phyloP scores from a whole-genome alignment of 2,888 invertebrate genomes.

The Deroplatys truncata region DNA sequence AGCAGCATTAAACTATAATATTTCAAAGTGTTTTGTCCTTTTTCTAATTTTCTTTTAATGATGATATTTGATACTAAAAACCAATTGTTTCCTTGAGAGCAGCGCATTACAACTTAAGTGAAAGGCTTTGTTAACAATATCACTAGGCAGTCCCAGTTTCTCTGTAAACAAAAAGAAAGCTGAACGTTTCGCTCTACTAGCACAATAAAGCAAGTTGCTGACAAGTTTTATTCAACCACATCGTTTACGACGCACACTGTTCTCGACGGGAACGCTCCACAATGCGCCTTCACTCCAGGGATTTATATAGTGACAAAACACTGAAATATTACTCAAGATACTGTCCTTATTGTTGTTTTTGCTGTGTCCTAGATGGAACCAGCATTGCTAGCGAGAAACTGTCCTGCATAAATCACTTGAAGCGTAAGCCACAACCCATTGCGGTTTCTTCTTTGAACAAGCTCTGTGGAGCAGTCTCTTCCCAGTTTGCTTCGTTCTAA shows the following conservation, averaged over 20 bases:
- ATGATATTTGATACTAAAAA: no score
- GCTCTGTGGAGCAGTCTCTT: neutral
- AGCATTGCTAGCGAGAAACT: neutral
- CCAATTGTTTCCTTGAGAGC: no score
- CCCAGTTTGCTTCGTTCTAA: no score
- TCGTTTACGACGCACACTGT: neutral
- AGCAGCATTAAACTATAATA: no score
- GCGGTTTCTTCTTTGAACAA: neutral
- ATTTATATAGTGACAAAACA: neutral
- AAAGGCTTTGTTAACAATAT: no score
- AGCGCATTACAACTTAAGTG: no score
- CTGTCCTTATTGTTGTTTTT: neutral
- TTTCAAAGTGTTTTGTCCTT: no score
- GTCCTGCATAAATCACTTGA: neutral
- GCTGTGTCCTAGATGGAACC: neutral
- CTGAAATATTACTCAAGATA: neutral
- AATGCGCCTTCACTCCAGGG: neutral
- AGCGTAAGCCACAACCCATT: neutral
- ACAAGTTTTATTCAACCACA: neutral
- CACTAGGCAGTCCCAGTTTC: no score
- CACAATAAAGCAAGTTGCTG: neutral
- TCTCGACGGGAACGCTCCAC: neutral
- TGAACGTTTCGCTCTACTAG: neutral
- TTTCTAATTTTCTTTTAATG: no score
- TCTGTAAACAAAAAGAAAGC: neutral